Evolutionary conservation across 2,113 vertebrate genomes (phyloP).

Genomic region (Apodemus sylvaticus): DNA sequence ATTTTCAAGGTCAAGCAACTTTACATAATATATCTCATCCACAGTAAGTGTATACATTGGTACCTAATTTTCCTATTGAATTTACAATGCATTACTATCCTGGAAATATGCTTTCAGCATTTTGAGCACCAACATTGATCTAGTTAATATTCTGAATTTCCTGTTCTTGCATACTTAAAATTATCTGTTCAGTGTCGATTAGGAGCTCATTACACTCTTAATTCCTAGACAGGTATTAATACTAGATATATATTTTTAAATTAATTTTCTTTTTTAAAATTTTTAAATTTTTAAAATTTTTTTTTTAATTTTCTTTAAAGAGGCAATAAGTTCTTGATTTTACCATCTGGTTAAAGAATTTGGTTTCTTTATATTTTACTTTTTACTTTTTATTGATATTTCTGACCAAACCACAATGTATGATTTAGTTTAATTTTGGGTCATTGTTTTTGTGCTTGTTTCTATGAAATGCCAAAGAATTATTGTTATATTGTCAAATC

Average conservation of each 20-base stretch:
- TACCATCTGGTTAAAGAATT: neutral
- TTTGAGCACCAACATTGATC: constrained; percentile 47
- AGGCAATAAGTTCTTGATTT: neutral
- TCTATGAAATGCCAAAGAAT: neutral
- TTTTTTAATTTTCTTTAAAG: neutral
- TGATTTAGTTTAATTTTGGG: neutral
- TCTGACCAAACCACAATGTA: neutral
- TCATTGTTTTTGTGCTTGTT: neutral
- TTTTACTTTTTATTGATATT: neutral
- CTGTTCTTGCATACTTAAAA: neutral
- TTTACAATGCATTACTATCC: neutral
- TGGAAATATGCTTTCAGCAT: neutral
- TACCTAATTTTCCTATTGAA: constrained; percentile 37
- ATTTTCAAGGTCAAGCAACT: constrained; percentile 73
- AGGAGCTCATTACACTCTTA: neutral
- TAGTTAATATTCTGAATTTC: neutral
- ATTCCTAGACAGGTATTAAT: neutral
- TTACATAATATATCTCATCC: constrained; percentile 67
- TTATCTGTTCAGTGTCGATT: neutral
- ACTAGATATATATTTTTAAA: neutral
- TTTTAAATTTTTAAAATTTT: no score
- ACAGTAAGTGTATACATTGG: constrained; percentile 45
- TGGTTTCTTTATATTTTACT: no score
- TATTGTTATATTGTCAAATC: neutral
- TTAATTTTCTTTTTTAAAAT: no score